These are phyloP conservation scores for Diabrotica undecimpunctata DNA, from an alignment of 1,140 invertebrate genomes.

Conservation along the genomic window DNA sequence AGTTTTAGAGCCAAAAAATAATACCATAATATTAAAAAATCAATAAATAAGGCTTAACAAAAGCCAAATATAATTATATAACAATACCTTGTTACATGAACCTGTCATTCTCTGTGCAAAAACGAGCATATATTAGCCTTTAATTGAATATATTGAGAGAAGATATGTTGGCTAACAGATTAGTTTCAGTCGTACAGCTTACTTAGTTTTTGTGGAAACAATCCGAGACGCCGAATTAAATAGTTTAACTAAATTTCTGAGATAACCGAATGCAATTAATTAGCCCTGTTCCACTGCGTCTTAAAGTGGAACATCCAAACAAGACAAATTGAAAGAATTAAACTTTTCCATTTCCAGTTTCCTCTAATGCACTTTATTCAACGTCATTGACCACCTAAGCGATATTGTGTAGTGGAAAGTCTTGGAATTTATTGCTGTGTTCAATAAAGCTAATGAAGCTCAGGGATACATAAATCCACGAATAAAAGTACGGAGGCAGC, in stretches of 20 bases:
- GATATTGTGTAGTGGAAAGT: conserved; percentile 41
- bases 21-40: too few species aligned
- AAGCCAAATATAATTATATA: too few species aligned
- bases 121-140: too few species aligned
- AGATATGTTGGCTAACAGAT: too few species aligned
- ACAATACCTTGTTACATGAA: too few species aligned
- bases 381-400: conserved; percentile 44
- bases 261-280: conserved; percentile 29
- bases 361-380: conserved; percentile 42
- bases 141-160: too few species aligned
- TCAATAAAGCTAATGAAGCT: conserved; percentile 44
- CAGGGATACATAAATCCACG: conserved; percentile 33
- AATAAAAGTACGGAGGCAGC: conserved; percentile 13
- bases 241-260: conserved; percentile 10
- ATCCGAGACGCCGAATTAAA: not conserved
- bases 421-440: conserved; percentile 39
- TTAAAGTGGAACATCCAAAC: conserved; percentile 28
- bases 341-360: conserved; percentile 43
- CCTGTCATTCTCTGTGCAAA: too few species aligned
- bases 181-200: too few species aligned
- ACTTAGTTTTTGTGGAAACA: too few species aligned
- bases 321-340: conserved; percentile 43
- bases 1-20: too few species aligned
- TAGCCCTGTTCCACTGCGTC: conserved; percentile 27
- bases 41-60: too few species aligned